phyloP scores from a whole-genome alignment of 2,888 invertebrate species.

The Drosophila parthenogenetica region DNA sequence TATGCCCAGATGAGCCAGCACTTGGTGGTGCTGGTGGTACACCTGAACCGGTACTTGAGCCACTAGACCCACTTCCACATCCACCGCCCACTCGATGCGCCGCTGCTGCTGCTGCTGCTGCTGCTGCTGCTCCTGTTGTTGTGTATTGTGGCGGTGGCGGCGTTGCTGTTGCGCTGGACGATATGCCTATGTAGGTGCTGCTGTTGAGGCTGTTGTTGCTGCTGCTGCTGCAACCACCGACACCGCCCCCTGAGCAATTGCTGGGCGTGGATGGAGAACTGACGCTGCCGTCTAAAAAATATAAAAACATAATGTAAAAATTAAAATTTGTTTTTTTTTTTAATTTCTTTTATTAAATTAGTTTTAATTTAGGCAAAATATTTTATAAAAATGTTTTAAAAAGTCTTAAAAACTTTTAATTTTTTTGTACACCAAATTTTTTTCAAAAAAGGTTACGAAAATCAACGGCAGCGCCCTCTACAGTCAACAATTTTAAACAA shows the following conservation, averaged over 20 bases:
- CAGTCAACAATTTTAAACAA: no score
- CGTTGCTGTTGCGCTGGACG: slow-evolving; percentile 47
- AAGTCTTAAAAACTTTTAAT: no score
- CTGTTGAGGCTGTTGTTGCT: slow-evolving; percentile 67
- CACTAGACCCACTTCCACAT: slow-evolving; percentile 2
- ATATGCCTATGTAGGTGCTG: slow-evolving; percentile 44
- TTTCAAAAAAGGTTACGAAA: no score
- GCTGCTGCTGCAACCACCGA: slow-evolving; percentile 50
- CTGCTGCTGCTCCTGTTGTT: slow-evolving; percentile 35
- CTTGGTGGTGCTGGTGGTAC: slow-evolving; percentile 69
- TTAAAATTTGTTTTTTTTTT: neutral
- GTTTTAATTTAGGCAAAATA: neutral
- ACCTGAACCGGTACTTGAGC: slow-evolving; percentile 23
- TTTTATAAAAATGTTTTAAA: no score
- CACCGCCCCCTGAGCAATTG: slow-evolving; percentile 65
- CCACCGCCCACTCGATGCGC: slow-evolving; percentile 8
- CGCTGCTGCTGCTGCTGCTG: slow-evolving; percentile 27
- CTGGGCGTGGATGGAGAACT: slow-evolving; percentile 84
- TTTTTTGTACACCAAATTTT: no score
- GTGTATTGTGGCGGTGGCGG: slow-evolving; percentile 64
- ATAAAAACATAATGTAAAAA: slow-evolving; percentile 9
- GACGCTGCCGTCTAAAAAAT: slow-evolving; percentile 81
- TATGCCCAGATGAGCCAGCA: slow-evolving; percentile 87
- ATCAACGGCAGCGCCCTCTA: no score
- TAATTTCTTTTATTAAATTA: neutral